phyloP scores from a whole-genome alignment of 2,797 vertebrate species.

The Oophaga sylvatica region DNA sequence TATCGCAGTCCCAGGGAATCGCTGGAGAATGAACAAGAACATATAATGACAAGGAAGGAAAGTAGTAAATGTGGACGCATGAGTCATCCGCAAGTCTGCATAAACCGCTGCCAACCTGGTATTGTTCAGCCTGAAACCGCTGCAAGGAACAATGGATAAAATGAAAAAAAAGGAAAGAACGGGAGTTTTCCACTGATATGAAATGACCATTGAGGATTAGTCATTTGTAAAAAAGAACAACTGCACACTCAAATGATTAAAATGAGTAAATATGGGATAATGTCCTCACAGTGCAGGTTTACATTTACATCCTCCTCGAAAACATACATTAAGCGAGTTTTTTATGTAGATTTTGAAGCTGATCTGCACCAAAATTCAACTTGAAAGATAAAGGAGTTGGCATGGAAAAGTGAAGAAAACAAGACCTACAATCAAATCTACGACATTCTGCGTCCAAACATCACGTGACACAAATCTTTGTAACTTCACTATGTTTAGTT shows the following conservation, averaged over 20 bases:
- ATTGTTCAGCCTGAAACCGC: not conserved
- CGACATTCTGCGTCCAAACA: too few species aligned
- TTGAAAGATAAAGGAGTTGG: too few species aligned
- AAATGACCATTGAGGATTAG: not conserved
- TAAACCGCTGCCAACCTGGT: not conserved
- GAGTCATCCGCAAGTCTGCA: constrained; percentile 4
- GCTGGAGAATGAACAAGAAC: not conserved
- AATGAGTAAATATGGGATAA: not conserved
- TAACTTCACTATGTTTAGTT: too few species aligned
- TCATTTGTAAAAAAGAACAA: constrained; percentile 15
- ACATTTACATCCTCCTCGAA: not conserved
- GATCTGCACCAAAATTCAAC: too few species aligned
- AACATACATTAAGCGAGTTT: too few species aligned
- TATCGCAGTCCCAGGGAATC: not conserved
- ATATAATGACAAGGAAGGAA: constrained; percentile 23
- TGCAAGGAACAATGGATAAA: constrained; percentile 1
- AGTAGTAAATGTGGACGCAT: constrained; percentile 14
- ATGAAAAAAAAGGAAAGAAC: not conserved
- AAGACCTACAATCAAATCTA: too few species aligned
- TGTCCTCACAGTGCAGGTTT: not conserved
- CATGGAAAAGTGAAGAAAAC: too few species aligned
- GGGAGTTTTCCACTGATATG: not conserved
- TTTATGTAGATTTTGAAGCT: too few species aligned
- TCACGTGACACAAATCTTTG: too few species aligned
- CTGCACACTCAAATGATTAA: not conserved